Evolutionary conservation across 2,113 vertebrate species (phyloP).

Genomic region (Zosterops borbonicus): DNA sequence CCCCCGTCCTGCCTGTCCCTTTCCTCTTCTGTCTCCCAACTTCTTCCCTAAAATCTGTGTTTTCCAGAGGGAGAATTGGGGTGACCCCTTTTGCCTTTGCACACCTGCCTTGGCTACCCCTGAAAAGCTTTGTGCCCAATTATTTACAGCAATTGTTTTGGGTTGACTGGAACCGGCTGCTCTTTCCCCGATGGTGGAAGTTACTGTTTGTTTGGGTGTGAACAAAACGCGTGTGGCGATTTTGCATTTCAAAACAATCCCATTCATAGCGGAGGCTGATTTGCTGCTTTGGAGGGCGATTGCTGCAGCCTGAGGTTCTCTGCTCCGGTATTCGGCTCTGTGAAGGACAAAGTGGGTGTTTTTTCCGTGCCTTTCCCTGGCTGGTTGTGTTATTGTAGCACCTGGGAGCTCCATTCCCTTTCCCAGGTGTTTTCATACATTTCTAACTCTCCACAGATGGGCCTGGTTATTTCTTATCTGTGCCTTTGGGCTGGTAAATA

Average conservation of each 20-base stretch:
- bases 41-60: not conserved
- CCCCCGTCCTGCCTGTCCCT: not conserved
- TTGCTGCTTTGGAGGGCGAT: not conserved
- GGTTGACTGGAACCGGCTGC: not conserved
- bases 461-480: not conserved
- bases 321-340: not conserved
- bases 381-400: not conserved
- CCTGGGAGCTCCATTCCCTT: not conserved
- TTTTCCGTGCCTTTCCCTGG: not conserved
- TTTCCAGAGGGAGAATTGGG: not conserved
- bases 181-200: rapidly evolving
- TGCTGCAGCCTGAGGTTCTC: not conserved
- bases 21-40: too few species aligned
- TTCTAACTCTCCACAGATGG: not conserved
- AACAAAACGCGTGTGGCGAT: rapidly evolving
- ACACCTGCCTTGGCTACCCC: not conserved
- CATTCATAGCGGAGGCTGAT: not conserved
- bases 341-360: not conserved
- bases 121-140: not conserved
- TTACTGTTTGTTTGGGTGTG: not conserved
- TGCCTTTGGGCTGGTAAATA: not conserved
- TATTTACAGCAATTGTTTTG: not conserved
- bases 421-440: not conserved
- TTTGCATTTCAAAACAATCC: not conserved
- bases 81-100: not conserved